Evolutionary conservation across 2,113 vertebrate species (phyloP).

Genomic region (Regulus satrapa): DNA sequence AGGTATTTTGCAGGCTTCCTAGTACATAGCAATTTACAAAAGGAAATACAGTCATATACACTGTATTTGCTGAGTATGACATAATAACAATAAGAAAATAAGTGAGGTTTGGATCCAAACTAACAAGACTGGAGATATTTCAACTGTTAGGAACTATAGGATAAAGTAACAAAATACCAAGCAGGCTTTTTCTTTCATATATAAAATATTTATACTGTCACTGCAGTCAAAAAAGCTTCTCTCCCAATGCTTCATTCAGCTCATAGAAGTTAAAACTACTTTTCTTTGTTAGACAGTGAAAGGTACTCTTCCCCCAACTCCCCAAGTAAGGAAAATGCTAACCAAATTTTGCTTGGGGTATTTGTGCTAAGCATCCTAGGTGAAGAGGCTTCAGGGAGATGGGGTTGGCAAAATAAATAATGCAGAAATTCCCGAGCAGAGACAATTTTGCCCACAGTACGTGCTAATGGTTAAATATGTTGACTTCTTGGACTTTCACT

Average conservation of each 20-base stretch:
- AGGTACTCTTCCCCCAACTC: too few species aligned
- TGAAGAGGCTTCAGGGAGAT: neutral
- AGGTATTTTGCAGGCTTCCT: neutral
- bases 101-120: neutral
- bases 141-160: neutral
- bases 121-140: neutral
- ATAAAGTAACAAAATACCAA: neutral
- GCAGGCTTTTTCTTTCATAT: neutral
- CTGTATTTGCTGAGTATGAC: neutral
- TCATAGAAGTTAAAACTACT: neutral
- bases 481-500: neutral
- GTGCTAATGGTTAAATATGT: neutral
- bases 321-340: too few species aligned
- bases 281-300: neutral
- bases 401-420: neutral
- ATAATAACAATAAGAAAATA: neutral
- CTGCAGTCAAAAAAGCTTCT: neutral
- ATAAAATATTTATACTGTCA: neutral
- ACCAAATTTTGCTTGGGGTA: rapidly evolving
- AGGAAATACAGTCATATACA: neutral
- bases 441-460: rapidly evolving
- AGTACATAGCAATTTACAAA: neutral
- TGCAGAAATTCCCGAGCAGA: neutral
- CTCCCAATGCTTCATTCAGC: neutral
- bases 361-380: too few species aligned